Evolutionary conservation across 64 coral and sea anemone species (phyloP), one percentile per base, ranked within the genome.

Genomic region (Orbicella faveolata): DNA sequence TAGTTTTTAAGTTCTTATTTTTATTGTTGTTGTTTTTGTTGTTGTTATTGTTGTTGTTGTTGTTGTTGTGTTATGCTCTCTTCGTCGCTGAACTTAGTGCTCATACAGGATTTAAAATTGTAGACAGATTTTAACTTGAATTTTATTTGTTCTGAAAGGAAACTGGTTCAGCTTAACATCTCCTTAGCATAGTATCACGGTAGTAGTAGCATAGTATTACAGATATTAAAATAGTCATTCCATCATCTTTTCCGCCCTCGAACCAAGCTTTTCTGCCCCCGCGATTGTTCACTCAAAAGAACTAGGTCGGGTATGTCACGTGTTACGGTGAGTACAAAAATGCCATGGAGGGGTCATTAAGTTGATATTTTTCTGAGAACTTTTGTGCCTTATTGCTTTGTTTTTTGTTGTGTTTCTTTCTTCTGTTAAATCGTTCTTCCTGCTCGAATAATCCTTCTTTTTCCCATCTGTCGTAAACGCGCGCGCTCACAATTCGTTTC

Each of bases 331-430:
- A 52, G 16, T 53, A 51, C 41, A 73, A 30, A 16, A 53, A 52
- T 11, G 15, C 25, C 25, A 48, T 48, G 44, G 67, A 65, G 36
- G 82, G 26, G 37, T 85, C 82, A 16, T 51, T 37, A 39, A 91
- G 72, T 61, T 54, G 72, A n/a, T 91, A 91, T 77, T 91, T 91
- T 9, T 91, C 89, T 10, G 72, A 74, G 34, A 91, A 76, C 2
- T 57, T 84, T 74, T 76, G 67, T 7, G 80, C 80, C 37, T 84
- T 91, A 12, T 63, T 75, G 57, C 74, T 54, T 36, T 74, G 74
- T 65, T 69, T 64, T 51, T 91, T 85, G 20, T 61, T 85, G 36
- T 91, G 89, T 66, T 91, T 85, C 16, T 16, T 76, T 63, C 76
- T 91, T 61, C 89, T 91, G 9, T 55, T 64, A 26, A n/a, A 48